Base-by-base conservation (phyloP, 1,140 invertebrate species). In the Procambarus clarkii region DNA sequence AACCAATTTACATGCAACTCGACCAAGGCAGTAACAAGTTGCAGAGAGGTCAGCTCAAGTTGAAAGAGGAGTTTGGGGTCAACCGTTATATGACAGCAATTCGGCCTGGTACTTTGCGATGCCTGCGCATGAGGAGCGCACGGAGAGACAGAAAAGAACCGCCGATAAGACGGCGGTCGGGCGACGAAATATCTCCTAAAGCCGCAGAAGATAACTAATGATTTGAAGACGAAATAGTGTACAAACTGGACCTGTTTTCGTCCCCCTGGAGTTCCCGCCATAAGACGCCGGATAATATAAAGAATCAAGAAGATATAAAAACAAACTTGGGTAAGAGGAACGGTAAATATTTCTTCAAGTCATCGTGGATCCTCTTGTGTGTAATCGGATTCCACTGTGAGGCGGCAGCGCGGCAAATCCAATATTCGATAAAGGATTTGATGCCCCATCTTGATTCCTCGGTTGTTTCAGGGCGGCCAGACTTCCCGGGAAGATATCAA, bases 351-450 rank as follows among this genome's bases (percentile, higher is more conserved):
- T 79, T 79, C 77, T 79, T 45, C 77, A 48, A 79, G 77, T 79
- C 77, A 79, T 79, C 45, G 45, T 79, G 77, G 45, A 50, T 46
- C 77, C 77, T 79, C 77, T 79, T 79, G 77, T 79, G 77, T 79
- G 77, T 79, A 79, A 79, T 79, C 77, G 45, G 77, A 79, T 9
- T 48, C 77, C 77, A 79, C 77, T 79, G 77, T 13, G 44, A n/a
- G 77, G 77, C 45, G 77, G 77, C 77, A 79, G 77, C 77, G 77
- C 77, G 77, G 77, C 45, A 45, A 79, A 79, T 79, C 77, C 77
- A 79, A 79, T 79, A 79, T 79, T 79, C 77, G 15, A 48, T 48
- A 79, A 15, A 79, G 45, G 48, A 79, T 79, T 21, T 46, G 77
- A 79, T 79, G 2, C 45, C 15, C 45, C 45, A 21, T 46, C 77